phyloP scores from a whole-genome alignment of 1,140 invertebrate species.

The Heliconius hewitsoni region DNA sequence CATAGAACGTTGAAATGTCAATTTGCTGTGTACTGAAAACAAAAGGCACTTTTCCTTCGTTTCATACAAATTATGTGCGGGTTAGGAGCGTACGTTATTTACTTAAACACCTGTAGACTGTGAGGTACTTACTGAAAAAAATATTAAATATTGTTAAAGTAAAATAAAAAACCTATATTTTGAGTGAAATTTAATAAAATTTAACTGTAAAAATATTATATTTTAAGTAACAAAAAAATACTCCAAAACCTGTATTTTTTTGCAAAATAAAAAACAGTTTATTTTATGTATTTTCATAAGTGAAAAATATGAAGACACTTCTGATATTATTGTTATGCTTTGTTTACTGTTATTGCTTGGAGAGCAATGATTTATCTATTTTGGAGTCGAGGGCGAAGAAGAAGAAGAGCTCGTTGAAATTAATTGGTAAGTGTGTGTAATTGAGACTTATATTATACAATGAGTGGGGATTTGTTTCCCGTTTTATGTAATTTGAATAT shows the following conservation, averaged over 20 bases:
- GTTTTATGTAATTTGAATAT: neutral
- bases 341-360: constrained; percentile 62
- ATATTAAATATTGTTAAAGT: neutral
- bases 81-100: constrained; percentile 59
- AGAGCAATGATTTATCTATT: constrained; percentile 48
- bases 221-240: too few species aligned
- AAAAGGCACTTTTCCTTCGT: constrained; percentile 62
- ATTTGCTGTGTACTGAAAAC: constrained; percentile 69
- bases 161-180: too few species aligned
- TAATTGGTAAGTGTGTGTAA: constrained; percentile 55
- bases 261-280: too few species aligned
- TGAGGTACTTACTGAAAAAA: neutral
- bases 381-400: constrained; percentile 68
- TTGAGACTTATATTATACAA: neutral
- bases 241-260: too few species aligned
- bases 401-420: constrained; percentile 55
- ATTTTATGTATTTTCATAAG: neutral
- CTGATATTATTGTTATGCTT: constrained; percentile 49
- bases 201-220: too few species aligned
- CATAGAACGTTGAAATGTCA: constrained; percentile 54
- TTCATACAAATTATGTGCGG: constrained; percentile 51
- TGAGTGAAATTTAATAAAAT: too few species aligned
- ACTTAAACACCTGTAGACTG: constrained; percentile 40
- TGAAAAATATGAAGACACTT: constrained; percentile 23
- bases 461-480: neutral